Conservation (phyloP, 1,140 invertebrate species). For the Pristionchus pacificus region DNA sequence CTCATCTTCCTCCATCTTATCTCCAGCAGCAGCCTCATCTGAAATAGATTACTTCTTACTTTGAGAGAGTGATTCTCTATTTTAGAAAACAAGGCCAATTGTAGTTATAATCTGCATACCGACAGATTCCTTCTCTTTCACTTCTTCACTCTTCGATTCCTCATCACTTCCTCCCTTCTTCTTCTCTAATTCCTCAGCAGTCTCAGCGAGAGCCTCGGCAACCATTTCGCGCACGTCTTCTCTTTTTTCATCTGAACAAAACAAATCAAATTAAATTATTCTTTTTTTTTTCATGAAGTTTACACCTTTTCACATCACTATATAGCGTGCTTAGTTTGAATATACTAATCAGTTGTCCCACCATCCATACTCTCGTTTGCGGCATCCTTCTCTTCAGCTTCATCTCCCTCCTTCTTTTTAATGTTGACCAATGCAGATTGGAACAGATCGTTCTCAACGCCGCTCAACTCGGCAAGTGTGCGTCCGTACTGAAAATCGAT, state of each 20-base stretch:
- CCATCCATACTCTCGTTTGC: not conserved
- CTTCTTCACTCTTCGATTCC: not conserved
- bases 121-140: no score
- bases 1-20: not conserved
- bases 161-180: not conserved
- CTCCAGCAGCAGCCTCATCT: no score
- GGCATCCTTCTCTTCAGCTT: not conserved
- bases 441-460: not conserved
- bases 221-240: not conserved
- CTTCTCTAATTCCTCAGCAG: not conserved
- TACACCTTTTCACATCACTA: not conserved
- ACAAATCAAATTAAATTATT: no score
- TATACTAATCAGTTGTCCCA: not conserved
- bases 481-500: not conserved
- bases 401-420: not conserved
- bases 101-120: no score
- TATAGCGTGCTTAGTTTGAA: not conserved
- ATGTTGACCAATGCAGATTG: not conserved
- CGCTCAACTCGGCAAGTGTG: not conserved
- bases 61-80: no score
- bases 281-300: not conserved
- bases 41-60: no score
- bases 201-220: not conserved
- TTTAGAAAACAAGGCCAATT: no score
- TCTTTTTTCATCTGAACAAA: not conserved